Percentiles rank a stretch among this genome's conserved stretches.
phyloP scores from a whole-genome alignment of 1,140 invertebrate species.

The Aradophagus sp. region DNA sequence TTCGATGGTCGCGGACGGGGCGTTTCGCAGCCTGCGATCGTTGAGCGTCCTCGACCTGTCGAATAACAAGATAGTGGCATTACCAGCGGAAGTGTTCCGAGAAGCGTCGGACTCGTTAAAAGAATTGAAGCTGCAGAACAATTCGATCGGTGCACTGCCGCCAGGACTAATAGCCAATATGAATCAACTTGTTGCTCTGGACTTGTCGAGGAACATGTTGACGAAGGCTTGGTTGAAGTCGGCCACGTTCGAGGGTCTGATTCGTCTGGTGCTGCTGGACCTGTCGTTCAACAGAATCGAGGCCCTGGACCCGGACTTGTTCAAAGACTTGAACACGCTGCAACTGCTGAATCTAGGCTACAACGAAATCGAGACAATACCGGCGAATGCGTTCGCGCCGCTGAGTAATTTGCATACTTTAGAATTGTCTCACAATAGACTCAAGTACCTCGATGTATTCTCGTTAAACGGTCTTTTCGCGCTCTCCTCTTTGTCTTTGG shows the following conservation, averaged over 20 bases:
- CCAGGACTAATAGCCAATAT: slow-evolving; percentile 88
- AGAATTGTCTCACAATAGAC: slow-evolving; percentile 84
- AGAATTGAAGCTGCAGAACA: slow-evolving; percentile 91
- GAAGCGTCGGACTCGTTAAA: slow-evolving; percentile 85
- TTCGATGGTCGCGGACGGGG: slow-evolving; percentile 87
- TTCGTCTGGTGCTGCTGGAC: slow-evolving; percentile 88
- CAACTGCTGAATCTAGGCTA: slow-evolving; percentile 87
- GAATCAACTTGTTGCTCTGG: slow-evolving; percentile 87
- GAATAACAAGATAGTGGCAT: slow-evolving; percentile 89
- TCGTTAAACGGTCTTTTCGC: slow-evolving; percentile 88
- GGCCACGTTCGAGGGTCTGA: slow-evolving; percentile 89
- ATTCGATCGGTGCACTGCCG: slow-evolving; percentile 87
- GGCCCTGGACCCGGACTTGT: slow-evolving; percentile 85
- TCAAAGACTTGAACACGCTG: slow-evolving; percentile 87
- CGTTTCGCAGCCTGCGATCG: slow-evolving; percentile 84
- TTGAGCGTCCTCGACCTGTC: slow-evolving; percentile 89
- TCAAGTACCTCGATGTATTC: slow-evolving; percentile 82
- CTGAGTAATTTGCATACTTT: slow-evolving; percentile 89
- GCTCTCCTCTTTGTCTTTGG: slow-evolving; percentile 84
- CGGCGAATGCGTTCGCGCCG: slow-evolving; percentile 85
- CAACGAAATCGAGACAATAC: slow-evolving; percentile 85
- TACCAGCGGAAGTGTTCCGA: slow-evolving; percentile 88
- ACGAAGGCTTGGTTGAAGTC: slow-evolving; percentile 88
- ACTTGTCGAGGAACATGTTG: slow-evolving; percentile 90
- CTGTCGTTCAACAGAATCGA: slow-evolving; percentile 89